Percentiles rank a stretch among this genome's conserved stretches.
Evolutionary conservation across 2,888 invertebrate genomes (phyloP).

Genomic region (Pedicia rivosa): DNA sequence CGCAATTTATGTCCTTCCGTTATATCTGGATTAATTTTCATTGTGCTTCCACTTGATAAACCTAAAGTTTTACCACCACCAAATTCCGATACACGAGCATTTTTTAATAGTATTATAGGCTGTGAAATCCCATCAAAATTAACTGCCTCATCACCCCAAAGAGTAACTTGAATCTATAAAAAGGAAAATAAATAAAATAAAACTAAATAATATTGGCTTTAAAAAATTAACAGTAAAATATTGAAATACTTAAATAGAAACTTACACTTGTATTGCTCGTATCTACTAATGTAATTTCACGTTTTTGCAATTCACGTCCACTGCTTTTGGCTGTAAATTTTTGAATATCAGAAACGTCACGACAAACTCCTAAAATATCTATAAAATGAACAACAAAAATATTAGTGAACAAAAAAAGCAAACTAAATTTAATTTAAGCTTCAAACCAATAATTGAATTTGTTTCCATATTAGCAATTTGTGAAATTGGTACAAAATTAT

Average conservation of each 20-base stretch:
- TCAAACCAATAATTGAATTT: conserved; percentile 55
- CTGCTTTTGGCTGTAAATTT: conserved; percentile 55
- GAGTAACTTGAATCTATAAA: conserved; percentile 52
- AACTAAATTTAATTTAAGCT: neutral
- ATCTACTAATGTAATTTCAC: conserved; percentile 79
- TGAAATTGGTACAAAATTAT: conserved; percentile 59
- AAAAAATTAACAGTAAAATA: conserved; percentile 6
- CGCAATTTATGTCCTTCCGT: conserved; percentile 70
- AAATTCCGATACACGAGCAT: conserved; percentile 72
- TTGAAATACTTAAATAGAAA: conserved; percentile 10
- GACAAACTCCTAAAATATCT: conserved; percentile 86
- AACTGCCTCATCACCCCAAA: conserved; percentile 86
- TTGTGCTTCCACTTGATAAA: conserved; percentile 38
- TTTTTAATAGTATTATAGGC: conserved; percentile 77
- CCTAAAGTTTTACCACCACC: conserved; percentile 62
- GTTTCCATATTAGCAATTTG: conserved; percentile 49
- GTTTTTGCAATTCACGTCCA: conserved; percentile 73
- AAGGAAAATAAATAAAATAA: conserved; percentile 15
- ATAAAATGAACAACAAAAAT: conserved; percentile 3
- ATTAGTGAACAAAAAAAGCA: conserved; percentile 1
- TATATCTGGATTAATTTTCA: conserved; percentile 79
- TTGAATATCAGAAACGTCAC: conserved; percentile 50
- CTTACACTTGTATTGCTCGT: conserved; percentile 55
- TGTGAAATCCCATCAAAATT: conserved; percentile 59
- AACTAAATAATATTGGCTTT: conserved; percentile 15